phyloP scores from a whole-genome alignment of 2,888 invertebrate species.

The Portevinia maculata region DNA sequence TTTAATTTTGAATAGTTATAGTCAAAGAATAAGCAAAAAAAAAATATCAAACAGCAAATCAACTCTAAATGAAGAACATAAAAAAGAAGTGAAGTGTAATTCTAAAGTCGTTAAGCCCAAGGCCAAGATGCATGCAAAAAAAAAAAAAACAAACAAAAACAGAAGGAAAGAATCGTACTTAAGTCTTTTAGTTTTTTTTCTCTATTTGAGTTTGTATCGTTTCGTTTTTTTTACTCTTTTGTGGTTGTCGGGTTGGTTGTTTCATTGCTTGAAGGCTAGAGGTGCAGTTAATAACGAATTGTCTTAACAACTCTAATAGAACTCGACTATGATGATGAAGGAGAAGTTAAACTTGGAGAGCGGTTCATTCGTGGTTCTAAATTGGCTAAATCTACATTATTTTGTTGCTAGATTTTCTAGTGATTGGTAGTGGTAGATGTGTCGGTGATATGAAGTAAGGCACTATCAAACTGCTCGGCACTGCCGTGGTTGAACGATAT shows the following conservation, averaged over 20 bases:
- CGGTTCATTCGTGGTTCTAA: conserved; percentile 20
- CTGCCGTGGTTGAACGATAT: conserved; percentile 28
- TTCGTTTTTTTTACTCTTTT: conserved; percentile 46
- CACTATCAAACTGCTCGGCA: conserved; percentile 12
- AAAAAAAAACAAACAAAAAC: conserved; percentile 40
- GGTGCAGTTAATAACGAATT: conserved; percentile 74
- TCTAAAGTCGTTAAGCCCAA: conserved; percentile 74
- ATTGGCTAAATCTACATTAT: conserved; percentile 27
- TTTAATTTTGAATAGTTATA: conserved; percentile 38
- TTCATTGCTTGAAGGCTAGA: conserved; percentile 71
- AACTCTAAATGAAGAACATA: conserved; percentile 70
- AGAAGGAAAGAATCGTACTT: conserved; percentile 69
- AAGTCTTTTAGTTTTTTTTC: conserved; percentile 50
- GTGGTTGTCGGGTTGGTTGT: conserved; percentile 60
- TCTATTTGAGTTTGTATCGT: conserved; percentile 15
- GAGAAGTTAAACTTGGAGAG: conserved; percentile 58
- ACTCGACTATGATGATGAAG: conserved; percentile 54
- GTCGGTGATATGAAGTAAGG: conserved; percentile 9
- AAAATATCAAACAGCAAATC: conserved; percentile 59
- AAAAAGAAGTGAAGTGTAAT: conserved; percentile 72
- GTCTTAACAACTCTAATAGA: conserved; percentile 69
- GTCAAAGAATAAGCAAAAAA: conserved; percentile 17
- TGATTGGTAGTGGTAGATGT: conserved; percentile 11
- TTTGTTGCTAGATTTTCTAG: neutral
- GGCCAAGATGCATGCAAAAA: conserved; percentile 73